phyloP scores from a whole-genome alignment of 2,797 vertebrate genomes.

The Tadarida brasiliensis region DNA sequence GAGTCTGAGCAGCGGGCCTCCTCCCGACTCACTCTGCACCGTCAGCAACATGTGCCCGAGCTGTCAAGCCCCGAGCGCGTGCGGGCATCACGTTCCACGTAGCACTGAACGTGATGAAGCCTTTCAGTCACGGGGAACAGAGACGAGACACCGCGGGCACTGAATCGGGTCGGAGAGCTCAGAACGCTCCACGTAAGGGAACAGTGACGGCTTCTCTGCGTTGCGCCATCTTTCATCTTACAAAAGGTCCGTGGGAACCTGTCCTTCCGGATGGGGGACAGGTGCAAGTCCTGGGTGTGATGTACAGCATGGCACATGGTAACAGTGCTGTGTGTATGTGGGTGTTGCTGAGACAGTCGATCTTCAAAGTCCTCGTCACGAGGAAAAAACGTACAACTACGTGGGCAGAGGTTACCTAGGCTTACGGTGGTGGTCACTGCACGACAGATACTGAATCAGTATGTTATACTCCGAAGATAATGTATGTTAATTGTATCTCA shows the following conservation, averaged over 20 bases:
- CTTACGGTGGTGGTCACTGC: background rate
- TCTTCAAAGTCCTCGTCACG: background rate
- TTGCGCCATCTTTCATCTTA: fast-evolving
- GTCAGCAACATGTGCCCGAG: background rate
- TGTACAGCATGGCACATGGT: background rate
- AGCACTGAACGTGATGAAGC: background rate
- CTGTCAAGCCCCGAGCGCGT: too few relatives aligned
- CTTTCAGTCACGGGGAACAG: too few relatives aligned
- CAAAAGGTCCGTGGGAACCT: fast-evolving
- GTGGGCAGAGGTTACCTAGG: background rate
- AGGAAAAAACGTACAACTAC: background rate
- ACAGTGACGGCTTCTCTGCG: background rate
- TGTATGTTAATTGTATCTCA: background rate
- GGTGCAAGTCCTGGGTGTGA: too few relatives aligned
- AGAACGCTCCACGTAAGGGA: fast-evolving
- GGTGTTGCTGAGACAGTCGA: background rate
- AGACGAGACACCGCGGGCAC: background rate
- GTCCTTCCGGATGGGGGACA: background rate
- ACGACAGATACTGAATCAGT: background rate
- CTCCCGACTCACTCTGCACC: fast-evolving
- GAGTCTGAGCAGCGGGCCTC: background rate
- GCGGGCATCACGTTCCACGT: background rate
- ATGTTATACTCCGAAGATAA: background rate
- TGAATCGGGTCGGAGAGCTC: background rate
- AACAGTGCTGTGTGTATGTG: background rate